Evolutionary conservation across 2,113 vertebrate species (phyloP).

Genomic region (Zosterops pallidus): DNA sequence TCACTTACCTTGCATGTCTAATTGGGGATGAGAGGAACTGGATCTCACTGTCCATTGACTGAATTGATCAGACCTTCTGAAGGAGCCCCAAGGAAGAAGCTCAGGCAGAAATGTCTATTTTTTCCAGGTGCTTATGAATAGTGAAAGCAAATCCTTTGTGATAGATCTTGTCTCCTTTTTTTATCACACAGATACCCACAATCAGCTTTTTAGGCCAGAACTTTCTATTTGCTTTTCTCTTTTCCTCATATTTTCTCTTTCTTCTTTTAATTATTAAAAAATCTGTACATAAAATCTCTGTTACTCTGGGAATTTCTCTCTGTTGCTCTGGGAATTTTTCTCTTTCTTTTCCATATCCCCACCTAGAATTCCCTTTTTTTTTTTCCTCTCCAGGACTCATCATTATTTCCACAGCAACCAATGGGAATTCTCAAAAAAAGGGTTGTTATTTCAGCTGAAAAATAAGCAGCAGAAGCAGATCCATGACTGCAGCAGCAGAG

Average conservation of each 20-base stretch:
- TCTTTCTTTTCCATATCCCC: neutral
- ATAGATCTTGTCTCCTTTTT: neutral
- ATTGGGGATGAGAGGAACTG: neutral
- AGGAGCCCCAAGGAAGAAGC: neutral
- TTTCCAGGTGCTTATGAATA: neutral
- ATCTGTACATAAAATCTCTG: neutral
- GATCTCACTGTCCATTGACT: neutral
- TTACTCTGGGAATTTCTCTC: neutral
- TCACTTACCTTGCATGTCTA: neutral
- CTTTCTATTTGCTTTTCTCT: accelerated
- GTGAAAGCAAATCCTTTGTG: neutral
- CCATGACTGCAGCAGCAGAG: neutral
- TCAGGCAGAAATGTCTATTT: neutral
- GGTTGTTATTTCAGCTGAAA: neutral
- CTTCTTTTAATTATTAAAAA: neutral
- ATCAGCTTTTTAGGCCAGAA: neutral
- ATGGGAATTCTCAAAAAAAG: neutral
- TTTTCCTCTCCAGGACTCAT: neutral
- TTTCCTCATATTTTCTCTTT: neutral
- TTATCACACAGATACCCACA: neutral
- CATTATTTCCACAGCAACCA: constrained; percentile 36
- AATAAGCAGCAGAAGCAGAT: neutral
- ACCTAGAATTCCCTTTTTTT: neutral
- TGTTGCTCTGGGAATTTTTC: neutral
- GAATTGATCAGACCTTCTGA: neutral